Evolutionary conservation across 1,140 invertebrate species (phyloP).

Genomic region (Melitaea cinxia): DNA sequence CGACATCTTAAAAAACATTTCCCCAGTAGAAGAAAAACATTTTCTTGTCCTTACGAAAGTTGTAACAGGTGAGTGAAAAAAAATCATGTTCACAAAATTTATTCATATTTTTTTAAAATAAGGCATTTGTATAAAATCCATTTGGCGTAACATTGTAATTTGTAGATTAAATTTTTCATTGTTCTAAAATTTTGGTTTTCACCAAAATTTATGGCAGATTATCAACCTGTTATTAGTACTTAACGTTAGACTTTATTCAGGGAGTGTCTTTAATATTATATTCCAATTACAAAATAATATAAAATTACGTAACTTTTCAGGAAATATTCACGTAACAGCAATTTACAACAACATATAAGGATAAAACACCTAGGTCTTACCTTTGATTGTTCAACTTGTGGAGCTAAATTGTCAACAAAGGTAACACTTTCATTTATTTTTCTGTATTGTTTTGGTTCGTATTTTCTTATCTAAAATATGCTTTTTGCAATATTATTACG

Average conservation of each 20-base stretch:
- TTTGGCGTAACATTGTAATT: too few species aligned
- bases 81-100: neutral
- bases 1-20: conserved; percentile 71
- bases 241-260: too few species aligned
- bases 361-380: conserved; percentile 61
- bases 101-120: too few species aligned
- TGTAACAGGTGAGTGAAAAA: conserved; percentile 68
- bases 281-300: neutral
- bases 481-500: too few species aligned
- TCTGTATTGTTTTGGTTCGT: neutral
- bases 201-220: too few species aligned
- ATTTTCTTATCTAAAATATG: too few species aligned
- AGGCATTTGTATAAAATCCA: too few species aligned
- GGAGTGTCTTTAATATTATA: too few species aligned
- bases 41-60: conserved; percentile 69
- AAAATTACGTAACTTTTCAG: conserved; percentile 45
- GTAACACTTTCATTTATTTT: conserved; percentile 31
- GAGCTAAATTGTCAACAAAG: conserved; percentile 60
- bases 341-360: conserved; percentile 68
- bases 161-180: too few species aligned
- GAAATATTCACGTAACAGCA: conserved; percentile 65
- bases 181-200: too few species aligned
- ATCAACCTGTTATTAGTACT: too few species aligned
- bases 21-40: conserved; percentile 42
- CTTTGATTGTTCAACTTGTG: conserved; percentile 57